Evolutionary conservation across 2,797 vertebrate genomes (phyloP), one percentile per base, ranked within the genome.

Genomic region (Serranus cabrilla): DNA sequence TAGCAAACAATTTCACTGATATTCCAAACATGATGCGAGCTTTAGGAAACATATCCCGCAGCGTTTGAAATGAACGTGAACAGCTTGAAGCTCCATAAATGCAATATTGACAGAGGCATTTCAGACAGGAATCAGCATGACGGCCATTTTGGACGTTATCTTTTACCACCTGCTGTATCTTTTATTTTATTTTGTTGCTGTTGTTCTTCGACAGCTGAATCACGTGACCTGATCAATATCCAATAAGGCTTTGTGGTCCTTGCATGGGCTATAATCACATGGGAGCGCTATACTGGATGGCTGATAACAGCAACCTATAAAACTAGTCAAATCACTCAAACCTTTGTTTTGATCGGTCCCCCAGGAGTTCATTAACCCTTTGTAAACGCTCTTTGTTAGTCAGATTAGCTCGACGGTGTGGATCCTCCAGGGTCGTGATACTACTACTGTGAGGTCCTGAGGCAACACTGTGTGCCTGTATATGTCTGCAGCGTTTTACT

Each of bases 141-240:
- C 7, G 25, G 43, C 68, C 67, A 63, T 81, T 88, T 63, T 59
- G 66, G 23, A 83, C 76, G 86, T 86, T 86, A 90, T 92, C 80
- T 89, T 71, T 73, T 31, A 17, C 63, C 69, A 51, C 73, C 82
- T 80, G 86, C 79, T 78, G 62, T 69, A 64, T 55, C 17, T 80
- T 80, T 78, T 47, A 72, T 83, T 81, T 79, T 64, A 56, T 86
- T 83, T 72, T 72, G 40, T 74, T 63, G 77, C 51, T 76, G 74
- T 65, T 85, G 46, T 49, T 76, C 73, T 74, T 78, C 71, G 39
- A 71, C 49, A 73, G 59, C 74, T 11, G 27, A 78, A 77, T 86
- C 83, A 78, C 58, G 55, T 85, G 76, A 80, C 59, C 50, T 86
- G 75, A 93, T 95, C 93, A 89, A 95, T 94, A 94, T 78, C 82